phyloP scores from a whole-genome alignment of 2,797 vertebrate species.

The Meriones psammophilus region DNA sequence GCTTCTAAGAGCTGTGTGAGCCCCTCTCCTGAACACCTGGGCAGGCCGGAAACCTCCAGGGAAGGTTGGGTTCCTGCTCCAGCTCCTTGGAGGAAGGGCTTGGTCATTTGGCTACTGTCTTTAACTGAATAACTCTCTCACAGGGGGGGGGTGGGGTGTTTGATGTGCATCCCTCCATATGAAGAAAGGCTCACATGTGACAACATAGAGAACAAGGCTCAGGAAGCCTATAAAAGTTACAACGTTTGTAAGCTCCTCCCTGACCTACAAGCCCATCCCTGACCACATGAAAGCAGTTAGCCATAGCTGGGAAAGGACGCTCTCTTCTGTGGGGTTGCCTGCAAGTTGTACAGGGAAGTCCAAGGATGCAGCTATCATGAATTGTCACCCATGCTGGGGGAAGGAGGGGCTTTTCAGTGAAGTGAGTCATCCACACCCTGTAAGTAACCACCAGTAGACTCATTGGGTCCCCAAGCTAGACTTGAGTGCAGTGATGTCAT shows the following conservation, averaged over 20 bases:
- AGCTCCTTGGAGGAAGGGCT: neutral
- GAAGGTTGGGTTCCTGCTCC: neutral
- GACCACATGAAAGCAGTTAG: neutral
- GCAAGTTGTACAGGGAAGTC: neutral
- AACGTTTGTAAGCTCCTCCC: neutral
- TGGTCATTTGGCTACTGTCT: no score
- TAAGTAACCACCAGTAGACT: neutral
- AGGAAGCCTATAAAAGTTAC: neutral
- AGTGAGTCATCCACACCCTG: neutral
- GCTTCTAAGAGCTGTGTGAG: neutral
- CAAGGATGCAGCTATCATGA: accelerated
- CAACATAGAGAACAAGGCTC: neutral
- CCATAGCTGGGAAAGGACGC: neutral
- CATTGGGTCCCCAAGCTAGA: neutral
- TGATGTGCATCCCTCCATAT: no score
- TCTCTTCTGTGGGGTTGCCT: neutral
- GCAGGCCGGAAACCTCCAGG: neutral
- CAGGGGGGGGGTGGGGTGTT: neutral
- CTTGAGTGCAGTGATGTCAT: neutral
- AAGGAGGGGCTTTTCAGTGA: neutral
- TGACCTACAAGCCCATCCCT: neutral
- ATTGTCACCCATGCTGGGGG: neutral
- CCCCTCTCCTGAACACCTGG: neutral
- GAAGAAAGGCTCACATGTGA: no score
- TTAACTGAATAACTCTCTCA: neutral